phyloP scores from a whole-genome alignment of 37 sponge, comb jelly and placozoan species.

The Petrosia ficiformis region DNA sequence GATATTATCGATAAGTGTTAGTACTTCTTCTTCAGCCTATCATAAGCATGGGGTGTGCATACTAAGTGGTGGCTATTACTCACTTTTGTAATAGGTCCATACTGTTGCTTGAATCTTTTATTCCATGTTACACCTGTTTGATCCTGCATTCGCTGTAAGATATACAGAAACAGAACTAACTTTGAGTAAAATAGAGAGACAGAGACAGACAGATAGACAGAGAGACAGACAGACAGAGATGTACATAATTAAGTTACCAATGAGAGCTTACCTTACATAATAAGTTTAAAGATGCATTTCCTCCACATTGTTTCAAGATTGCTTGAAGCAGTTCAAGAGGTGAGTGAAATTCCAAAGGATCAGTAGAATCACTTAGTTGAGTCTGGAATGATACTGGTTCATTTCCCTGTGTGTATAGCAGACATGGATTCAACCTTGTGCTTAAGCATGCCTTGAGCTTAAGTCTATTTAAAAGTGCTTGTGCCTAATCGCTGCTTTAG shows the following conservation, averaged over 20 bases:
- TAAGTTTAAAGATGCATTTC: constrained; percentile 43
- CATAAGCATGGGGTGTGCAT: too few species aligned
- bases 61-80: background rate
- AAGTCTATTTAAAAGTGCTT: too few species aligned
- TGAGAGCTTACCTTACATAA: constrained; percentile 48
- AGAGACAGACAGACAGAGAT: background rate
- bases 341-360: constrained; percentile 63
- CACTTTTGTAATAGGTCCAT: constrained; percentile 75
- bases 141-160: constrained; percentile 49
- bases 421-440: too few species aligned
- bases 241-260: background rate
- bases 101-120: constrained; percentile 78
- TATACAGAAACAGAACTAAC: background rate
- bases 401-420: constrained; percentile 34
- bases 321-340: constrained; percentile 59
- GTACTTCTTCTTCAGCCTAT: too few species aligned
- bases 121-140: constrained; percentile 92
- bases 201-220: background rate
- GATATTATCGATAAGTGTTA: too few species aligned
- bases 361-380: constrained; percentile 32
- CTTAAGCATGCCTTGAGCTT: too few species aligned
- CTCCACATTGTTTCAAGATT: constrained; percentile 54
- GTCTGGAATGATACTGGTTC: constrained; percentile 51
- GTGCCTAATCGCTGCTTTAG: too few species aligned
- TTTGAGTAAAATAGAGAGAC: background rate